Evolutionary conservation across 2,797 vertebrate genomes (phyloP).

Genomic region (Chiloscyllium punctatum): DNA sequence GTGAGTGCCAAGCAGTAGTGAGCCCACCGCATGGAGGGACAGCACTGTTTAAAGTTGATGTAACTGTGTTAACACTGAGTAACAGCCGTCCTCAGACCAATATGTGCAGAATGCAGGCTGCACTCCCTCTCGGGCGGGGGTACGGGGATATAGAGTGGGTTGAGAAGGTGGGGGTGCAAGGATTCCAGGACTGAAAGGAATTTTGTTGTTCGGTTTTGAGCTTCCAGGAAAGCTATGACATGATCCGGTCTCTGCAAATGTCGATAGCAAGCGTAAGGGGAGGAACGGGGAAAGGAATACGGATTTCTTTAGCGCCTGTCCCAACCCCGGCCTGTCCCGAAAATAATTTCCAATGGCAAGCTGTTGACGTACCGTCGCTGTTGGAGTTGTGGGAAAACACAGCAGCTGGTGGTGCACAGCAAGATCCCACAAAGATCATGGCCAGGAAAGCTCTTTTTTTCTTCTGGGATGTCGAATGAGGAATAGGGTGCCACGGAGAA

Average conservation of each 20-base stretch:
- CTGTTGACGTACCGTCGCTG: neutral
- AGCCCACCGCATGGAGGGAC: neutral
- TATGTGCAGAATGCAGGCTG: too few relatives aligned
- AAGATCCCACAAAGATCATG: neutral
- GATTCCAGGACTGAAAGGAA: neutral
- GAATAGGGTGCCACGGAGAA: neutral
- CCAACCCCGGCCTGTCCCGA: neutral
- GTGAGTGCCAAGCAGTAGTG: neutral
- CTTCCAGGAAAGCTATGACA: neutral
- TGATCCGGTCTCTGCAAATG: too few relatives aligned
- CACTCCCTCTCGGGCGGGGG: too few relatives aligned
- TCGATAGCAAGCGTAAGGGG: too few relatives aligned
- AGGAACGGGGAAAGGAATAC: too few relatives aligned
- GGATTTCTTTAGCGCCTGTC: neutral
- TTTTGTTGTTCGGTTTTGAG: neutral
- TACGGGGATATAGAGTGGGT: too few relatives aligned
- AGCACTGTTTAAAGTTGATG: neutral
- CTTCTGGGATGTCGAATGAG: neutral
- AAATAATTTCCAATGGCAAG: neutral
- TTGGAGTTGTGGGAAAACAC: neutral
- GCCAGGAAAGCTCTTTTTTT: neutral
- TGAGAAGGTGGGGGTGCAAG: too few relatives aligned
- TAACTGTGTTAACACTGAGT: neutral
- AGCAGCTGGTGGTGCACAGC: neutral
- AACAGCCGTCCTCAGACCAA: too few relatives aligned